A percentile compares a stretch with the other conserved stretches of the same genome.
These are phyloP conservation scores for Oscheius sp. DNA, from an alignment of 2,888 invertebrate species.

Conservation along the genomic window DNA sequence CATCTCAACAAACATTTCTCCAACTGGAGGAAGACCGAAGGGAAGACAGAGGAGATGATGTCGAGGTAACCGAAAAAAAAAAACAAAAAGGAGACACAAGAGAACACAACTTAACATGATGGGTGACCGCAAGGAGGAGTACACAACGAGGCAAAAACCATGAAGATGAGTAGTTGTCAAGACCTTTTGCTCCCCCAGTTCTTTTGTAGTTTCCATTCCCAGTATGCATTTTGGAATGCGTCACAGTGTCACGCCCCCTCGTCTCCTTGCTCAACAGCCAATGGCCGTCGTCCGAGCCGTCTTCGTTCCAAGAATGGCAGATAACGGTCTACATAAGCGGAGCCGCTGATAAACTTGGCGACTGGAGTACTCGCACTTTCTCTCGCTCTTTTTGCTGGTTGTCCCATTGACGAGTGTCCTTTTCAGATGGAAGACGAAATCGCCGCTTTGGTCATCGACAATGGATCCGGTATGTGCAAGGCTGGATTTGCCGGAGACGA, in stretches of 20 bases:
- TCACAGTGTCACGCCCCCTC: conserved; percentile 13
- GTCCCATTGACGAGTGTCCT: background rate
- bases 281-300: background rate
- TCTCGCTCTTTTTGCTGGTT: background rate
- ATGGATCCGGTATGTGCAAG: conserved; percentile 79
- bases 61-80: too few relatives aligned
- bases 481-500: conserved; percentile 84
- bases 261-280: conserved; percentile 1
- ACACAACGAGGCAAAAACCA: conserved; percentile 6
- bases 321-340: conserved; percentile 27
- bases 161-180: too few relatives aligned
- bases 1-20: background rate
- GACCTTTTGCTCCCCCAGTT: background rate
- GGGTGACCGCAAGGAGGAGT: too few relatives aligned
- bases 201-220: too few relatives aligned
- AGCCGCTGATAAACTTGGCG: background rate
- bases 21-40: background rate
- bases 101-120: too few relatives aligned
- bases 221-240: background rate
- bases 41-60: conserved; percentile 16
- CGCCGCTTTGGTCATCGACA: conserved; percentile 82
- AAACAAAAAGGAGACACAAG: too few relatives aligned
- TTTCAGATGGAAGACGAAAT: conserved; percentile 38
- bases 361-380: conserved; percentile 5
- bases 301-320: conserved; percentile 29